Conservation (phyloP, 2,113 vertebrate species). For the Elaphurus davidianus region DNA sequence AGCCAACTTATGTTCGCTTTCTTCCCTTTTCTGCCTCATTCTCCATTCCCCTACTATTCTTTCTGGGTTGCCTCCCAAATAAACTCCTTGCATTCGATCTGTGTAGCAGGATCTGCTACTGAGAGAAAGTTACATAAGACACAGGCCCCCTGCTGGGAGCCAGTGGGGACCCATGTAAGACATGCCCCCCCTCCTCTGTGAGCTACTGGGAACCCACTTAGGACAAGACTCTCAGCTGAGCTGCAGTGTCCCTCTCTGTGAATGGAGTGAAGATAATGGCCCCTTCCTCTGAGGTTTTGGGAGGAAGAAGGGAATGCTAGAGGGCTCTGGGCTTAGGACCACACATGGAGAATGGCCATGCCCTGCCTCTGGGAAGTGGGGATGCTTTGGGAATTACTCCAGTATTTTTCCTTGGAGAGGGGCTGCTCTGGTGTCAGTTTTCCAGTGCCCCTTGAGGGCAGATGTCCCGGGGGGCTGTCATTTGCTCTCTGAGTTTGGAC, state of each 20-base stretch:
- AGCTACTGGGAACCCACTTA: neutral
- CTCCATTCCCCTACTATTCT: neutral
- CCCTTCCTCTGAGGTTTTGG: neutral
- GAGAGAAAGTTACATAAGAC: neutral
- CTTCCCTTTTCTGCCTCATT: neutral
- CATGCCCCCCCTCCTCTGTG: neutral
- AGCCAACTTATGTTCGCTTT: too few species aligned
- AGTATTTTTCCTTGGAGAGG: neutral
- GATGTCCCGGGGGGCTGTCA: neutral
- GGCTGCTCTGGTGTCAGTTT: neutral
- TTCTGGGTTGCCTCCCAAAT: neutral
- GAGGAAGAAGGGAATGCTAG: neutral
- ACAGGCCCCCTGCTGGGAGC: neutral
- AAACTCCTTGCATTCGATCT: neutral
- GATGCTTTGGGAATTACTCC: neutral
- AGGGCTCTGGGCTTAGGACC: neutral
- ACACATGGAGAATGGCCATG: neutral
- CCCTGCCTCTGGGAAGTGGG: neutral
- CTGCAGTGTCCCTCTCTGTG: neutral
- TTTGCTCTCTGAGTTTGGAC: neutral
- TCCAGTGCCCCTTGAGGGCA: neutral
- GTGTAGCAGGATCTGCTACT: neutral
- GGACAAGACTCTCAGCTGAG: neutral
- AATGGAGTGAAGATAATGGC: fast-evolving
- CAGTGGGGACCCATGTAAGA: too few species aligned